Evolutionary conservation across 2,888 invertebrate species (phyloP).

Genomic region (Synergus itoensis): DNA sequence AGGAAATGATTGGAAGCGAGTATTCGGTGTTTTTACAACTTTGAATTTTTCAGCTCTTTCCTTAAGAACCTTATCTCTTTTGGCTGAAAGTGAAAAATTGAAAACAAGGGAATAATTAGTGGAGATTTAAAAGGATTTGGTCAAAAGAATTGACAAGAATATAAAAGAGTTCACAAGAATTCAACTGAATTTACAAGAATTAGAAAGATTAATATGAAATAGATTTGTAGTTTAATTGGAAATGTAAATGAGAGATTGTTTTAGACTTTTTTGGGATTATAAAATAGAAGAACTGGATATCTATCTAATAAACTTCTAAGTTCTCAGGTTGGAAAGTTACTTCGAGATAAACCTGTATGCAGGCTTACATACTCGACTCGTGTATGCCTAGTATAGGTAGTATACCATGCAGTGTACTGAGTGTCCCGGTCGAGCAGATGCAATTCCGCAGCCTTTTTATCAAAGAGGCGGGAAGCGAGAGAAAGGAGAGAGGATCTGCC

Average conservation of each 20-base stretch:
- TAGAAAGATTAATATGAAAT: background rate
- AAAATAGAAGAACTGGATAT: background rate
- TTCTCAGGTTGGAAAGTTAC: slow-evolving; percentile 33
- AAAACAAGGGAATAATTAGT: background rate
- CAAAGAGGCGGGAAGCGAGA: slow-evolving; percentile 35
- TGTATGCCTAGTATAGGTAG: slow-evolving; percentile 67
- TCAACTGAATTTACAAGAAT: no score
- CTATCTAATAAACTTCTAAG: background rate
- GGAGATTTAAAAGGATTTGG: no score
- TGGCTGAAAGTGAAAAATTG: background rate
- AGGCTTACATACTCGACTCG: slow-evolving; percentile 60
- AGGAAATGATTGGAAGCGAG: background rate
- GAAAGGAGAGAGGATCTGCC: slow-evolving; percentile 39
- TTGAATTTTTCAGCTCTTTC: background rate
- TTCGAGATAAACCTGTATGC: slow-evolving; percentile 48
- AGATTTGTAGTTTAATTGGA: background rate
- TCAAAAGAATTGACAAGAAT: no score
- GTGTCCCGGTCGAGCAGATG: slow-evolving; percentile 71
- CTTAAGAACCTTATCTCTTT: background rate
- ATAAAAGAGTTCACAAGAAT: no score
- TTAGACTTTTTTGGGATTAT: background rate
- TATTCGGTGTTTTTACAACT: background rate
- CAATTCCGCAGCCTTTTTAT: slow-evolving; percentile 63
- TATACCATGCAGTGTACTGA: slow-evolving; percentile 66
- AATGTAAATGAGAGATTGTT: background rate